Evolutionary conservation across 2,797 vertebrate genomes (phyloP).

Genomic region (Adrianichthys oophorus): DNA sequence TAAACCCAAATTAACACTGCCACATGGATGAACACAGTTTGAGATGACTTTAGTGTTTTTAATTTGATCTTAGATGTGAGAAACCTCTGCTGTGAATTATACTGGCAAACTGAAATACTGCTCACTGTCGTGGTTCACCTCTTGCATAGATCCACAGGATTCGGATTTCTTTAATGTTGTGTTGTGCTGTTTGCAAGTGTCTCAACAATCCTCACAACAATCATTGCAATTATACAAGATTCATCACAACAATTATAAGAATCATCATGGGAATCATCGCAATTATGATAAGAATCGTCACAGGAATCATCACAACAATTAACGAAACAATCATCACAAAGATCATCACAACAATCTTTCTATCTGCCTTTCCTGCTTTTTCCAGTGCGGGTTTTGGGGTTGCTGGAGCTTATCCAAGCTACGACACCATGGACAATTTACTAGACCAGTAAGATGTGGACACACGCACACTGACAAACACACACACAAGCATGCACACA

Average conservation of each 20-base stretch:
- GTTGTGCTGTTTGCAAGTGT: not conserved
- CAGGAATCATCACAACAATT: slow-evolving; percentile 38
- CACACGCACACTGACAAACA: too few species aligned
- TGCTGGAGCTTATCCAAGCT: too few species aligned
- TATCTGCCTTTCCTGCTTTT: too few species aligned
- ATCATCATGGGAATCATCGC: too few species aligned
- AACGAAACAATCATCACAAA: too few species aligned
- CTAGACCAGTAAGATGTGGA: too few species aligned
- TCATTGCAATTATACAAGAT: slow-evolving; percentile 35
- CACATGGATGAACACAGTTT: slow-evolving; percentile 33
- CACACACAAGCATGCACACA: too few species aligned
- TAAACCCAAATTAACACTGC: slow-evolving; percentile 23
- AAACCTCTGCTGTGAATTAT: not conserved
- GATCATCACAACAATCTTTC: slow-evolving; percentile 10
- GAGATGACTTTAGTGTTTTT: slow-evolving; percentile 23
- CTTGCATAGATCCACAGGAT: not conserved
- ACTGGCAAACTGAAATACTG: not conserved
- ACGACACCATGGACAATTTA: too few species aligned
- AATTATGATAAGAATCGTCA: slow-evolving; percentile 24
- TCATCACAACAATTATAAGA: slow-evolving; percentile 22
- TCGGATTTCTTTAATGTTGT: not conserved
- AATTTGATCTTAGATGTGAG: slow-evolving; percentile 23
- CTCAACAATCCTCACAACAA: not conserved
- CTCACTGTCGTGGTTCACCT: slow-evolving; percentile 28
- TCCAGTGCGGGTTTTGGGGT: too few species aligned